Percentiles rank a stretch among this genome's conserved stretches.
Evolutionary conservation across 2,113 vertebrate genomes (phyloP).

Genomic region (Etia nguti): DNA sequence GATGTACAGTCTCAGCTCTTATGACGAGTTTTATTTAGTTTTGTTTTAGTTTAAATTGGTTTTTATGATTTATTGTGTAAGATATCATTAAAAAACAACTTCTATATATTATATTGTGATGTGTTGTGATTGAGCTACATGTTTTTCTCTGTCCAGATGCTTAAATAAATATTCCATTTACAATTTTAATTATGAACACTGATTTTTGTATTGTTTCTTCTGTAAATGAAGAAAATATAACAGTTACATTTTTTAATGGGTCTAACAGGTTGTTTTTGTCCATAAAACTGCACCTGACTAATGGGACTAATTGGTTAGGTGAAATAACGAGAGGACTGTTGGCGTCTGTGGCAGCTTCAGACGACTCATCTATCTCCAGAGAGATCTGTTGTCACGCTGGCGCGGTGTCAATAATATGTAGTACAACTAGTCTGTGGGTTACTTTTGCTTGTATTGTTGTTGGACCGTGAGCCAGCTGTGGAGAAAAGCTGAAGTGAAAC

Average conservation of each 20-base stretch:
- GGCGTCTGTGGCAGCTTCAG: neutral
- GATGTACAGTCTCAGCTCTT: neutral
- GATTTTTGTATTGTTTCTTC: neutral
- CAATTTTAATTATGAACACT: neutral
- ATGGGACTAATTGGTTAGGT: neutral
- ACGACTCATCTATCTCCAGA: neutral
- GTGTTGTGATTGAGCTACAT: neutral
- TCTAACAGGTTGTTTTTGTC: neutral
- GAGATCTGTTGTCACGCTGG: neutral
- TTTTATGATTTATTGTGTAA: neutral
- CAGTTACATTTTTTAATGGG: rapidly evolving
- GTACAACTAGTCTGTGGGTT: neutral
- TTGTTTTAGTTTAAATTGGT: neutral
- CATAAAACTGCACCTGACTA: neutral
- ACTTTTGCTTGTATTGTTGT: neutral
- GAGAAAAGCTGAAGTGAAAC: neutral
- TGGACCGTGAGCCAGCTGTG: neutral
- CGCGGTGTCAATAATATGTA: neutral
- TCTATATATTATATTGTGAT: neutral
- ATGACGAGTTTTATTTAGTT: neutral
- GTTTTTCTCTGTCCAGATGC: neutral
- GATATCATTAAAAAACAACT: neutral
- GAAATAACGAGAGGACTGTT: neutral
- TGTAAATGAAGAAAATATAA: neutral
- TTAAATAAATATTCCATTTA: neutral